phyloP scores from a whole-genome alignment of 2,888 invertebrate species.

The Macrostomum cliftonense region DNA sequence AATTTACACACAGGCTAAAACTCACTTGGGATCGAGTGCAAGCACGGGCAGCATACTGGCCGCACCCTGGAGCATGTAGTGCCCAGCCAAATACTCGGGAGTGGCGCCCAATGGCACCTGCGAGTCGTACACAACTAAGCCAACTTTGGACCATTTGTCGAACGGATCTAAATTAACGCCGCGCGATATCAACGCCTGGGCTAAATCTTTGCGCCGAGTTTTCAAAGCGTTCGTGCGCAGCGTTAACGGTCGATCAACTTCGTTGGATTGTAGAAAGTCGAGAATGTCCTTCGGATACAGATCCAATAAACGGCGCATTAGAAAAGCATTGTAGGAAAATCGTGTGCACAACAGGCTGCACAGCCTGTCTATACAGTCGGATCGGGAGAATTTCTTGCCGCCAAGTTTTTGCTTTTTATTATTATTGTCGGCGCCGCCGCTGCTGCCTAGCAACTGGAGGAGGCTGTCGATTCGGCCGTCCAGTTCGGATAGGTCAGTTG shows the following conservation, averaged over 20 bases:
- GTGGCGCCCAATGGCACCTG: slow-evolving; percentile 89
- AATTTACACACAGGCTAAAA: no score
- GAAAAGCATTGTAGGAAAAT: slow-evolving; percentile 85
- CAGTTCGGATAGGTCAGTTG: not conserved
- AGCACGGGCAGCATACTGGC: slow-evolving; percentile 91
- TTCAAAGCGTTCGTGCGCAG: slow-evolving; percentile 87
- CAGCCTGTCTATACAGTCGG: slow-evolving; percentile 62
- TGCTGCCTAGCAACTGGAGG: slow-evolving; percentile 2
- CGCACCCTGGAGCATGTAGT: slow-evolving; percentile 84
- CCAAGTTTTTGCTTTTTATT: no score
- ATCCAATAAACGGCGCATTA: slow-evolving; percentile 59
- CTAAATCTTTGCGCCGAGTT: slow-evolving; percentile 63
- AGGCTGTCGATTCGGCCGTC: slow-evolving; percentile 3
- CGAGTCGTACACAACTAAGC: slow-evolving; percentile 80
- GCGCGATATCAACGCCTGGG: slow-evolving; percentile 77
- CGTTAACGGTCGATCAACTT: slow-evolving; percentile 77
- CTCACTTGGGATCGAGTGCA: slow-evolving; percentile 69
- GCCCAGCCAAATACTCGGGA: slow-evolving; percentile 92
- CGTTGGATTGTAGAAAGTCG: slow-evolving; percentile 87
- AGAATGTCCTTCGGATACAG: slow-evolving; percentile 44
- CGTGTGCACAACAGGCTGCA: slow-evolving; percentile 68
- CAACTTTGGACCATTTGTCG: slow-evolving; percentile 95
- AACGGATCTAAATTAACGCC: slow-evolving; percentile 95
- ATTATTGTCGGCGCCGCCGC: not conserved
- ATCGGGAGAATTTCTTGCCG: slow-evolving; percentile 33